Evolutionary conservation across 1,140 invertebrate genomes (phyloP).

Genomic region (Ostrea edulis): DNA sequence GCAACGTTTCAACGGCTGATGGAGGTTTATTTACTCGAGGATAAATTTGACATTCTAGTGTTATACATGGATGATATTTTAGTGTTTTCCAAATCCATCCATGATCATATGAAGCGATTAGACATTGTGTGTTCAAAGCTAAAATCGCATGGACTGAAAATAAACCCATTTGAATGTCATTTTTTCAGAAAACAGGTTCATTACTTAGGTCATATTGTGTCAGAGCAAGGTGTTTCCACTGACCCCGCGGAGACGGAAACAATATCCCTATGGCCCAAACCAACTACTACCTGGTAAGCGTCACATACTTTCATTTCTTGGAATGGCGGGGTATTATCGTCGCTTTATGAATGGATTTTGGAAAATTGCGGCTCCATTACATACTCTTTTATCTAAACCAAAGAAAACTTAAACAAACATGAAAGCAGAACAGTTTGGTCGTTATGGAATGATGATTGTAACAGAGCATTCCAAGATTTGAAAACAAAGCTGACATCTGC

Average conservation of each 20-base stretch:
- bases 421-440: slow-evolving; percentile 20
- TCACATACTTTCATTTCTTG: slow-evolving; percentile 43
- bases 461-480: slow-evolving; percentile 52
- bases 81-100: not conserved
- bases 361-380: slow-evolving; percentile 39
- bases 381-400: slow-evolving; percentile 38
- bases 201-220: slow-evolving; percentile 50
- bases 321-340: slow-evolving; percentile 46
- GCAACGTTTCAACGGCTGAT: slow-evolving; percentile 81
- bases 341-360: slow-evolving; percentile 31
- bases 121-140: slow-evolving; percentile 40
- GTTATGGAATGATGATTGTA: slow-evolving; percentile 46
- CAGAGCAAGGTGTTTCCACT: slow-evolving; percentile 43
- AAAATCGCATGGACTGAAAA: slow-evolving; percentile 46
- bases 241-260: slow-evolving; percentile 37
- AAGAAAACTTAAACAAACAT: slow-evolving; percentile 21
- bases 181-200: slow-evolving; percentile 42
- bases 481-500: slow-evolving; percentile 40
- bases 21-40: slow-evolving; percentile 68
- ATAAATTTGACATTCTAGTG: slow-evolving; percentile 30
- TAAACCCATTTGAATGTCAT: slow-evolving; percentile 44
- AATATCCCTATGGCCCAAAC: slow-evolving; percentile 39
- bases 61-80: slow-evolving; percentile 68
- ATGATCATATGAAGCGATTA: slow-evolving; percentile 46
- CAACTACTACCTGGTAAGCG: slow-evolving; percentile 38